Percentiles rank a stretch among this genome's conserved stretches.
Evolutionary conservation across 2,888 invertebrate genomes (phyloP).

Genomic region (Drosophila testacea): DNA sequence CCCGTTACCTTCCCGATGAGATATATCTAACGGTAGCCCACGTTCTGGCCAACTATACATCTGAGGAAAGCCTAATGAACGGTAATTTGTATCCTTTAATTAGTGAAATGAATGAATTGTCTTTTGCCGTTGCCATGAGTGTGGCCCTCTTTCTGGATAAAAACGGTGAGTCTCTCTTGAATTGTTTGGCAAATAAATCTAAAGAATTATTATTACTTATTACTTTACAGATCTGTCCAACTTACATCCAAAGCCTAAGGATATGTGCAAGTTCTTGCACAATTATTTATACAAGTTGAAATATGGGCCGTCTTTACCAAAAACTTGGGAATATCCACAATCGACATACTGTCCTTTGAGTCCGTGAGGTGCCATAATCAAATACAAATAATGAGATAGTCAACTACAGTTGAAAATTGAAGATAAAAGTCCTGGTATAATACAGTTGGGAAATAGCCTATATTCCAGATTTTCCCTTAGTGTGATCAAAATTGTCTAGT

Average conservation of each 20-base stretch:
- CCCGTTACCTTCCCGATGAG: constrained; percentile 48
- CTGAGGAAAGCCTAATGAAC: neutral
- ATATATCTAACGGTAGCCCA: constrained; percentile 51
- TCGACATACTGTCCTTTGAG: neutral
- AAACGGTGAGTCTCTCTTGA: neutral
- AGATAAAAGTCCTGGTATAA: neutral
- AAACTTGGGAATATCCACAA: constrained; percentile 50
- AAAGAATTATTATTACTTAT: too few species aligned
- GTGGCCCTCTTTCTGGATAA: constrained; percentile 44
- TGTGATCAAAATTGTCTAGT: neutral
- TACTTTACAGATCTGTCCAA: constrained; percentile 13
- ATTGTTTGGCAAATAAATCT: neutral
- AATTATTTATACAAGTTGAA: constrained; percentile 29
- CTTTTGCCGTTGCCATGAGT: constrained; percentile 26
- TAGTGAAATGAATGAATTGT: constrained; percentile 36
- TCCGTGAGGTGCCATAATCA: neutral
- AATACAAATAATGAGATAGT: too few species aligned
- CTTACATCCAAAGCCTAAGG: constrained; percentile 17
- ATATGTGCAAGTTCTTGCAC: constrained; percentile 28
- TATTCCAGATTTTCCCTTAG: neutral
- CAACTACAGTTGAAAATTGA: neutral
- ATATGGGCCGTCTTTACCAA: constrained; percentile 21
- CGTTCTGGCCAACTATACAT: constrained; percentile 38
- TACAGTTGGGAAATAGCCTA: too few species aligned
- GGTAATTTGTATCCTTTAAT: constrained; percentile 50